Percentiles rank a stretch among this genome's conserved stretches.
Conservation (phyloP, 2,888 invertebrate genomes). For the Seladonia tumulorum region DNA sequence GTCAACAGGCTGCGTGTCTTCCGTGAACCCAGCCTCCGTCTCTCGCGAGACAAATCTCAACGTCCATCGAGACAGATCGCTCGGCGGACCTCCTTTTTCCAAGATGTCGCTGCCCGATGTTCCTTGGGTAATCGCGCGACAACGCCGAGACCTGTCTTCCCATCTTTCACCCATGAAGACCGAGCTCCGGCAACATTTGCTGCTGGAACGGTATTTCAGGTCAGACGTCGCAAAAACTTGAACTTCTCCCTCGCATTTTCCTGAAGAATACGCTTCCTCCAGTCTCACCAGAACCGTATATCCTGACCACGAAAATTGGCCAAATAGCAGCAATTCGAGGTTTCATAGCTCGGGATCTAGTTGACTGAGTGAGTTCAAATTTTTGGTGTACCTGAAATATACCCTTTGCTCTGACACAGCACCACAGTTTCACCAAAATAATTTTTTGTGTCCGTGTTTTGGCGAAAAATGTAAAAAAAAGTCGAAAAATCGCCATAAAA, state of each 20-base stretch:
- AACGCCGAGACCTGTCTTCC: neutral
- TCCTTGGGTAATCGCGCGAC: neutral
- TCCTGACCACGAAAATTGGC: neutral
- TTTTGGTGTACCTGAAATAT: too few relatives aligned
- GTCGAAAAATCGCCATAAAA: too few relatives aligned
- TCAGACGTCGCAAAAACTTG: neutral
- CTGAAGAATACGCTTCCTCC: neutral
- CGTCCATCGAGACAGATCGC: constrained; percentile 1
- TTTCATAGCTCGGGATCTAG: too few relatives aligned
- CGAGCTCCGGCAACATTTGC: neutral
- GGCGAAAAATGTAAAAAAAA: too few relatives aligned
- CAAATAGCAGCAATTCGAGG: neutral
- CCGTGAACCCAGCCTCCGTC: neutral
- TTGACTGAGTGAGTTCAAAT: too few relatives aligned
- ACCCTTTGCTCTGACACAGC: too few relatives aligned
- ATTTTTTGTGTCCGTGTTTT: too few relatives aligned
- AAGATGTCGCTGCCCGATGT: neutral
- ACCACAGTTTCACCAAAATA: neutral
- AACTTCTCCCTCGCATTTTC: neutral
- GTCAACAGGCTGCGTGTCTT: constrained; percentile 37
- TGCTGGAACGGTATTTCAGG: neutral
- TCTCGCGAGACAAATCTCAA: neutral
- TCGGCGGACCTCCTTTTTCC: neutral
- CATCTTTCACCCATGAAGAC: neutral
- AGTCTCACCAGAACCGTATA: neutral